Evolutionary conservation across 2,797 vertebrate species (phyloP).

Genomic region (Gorsachius magnificus): DNA sequence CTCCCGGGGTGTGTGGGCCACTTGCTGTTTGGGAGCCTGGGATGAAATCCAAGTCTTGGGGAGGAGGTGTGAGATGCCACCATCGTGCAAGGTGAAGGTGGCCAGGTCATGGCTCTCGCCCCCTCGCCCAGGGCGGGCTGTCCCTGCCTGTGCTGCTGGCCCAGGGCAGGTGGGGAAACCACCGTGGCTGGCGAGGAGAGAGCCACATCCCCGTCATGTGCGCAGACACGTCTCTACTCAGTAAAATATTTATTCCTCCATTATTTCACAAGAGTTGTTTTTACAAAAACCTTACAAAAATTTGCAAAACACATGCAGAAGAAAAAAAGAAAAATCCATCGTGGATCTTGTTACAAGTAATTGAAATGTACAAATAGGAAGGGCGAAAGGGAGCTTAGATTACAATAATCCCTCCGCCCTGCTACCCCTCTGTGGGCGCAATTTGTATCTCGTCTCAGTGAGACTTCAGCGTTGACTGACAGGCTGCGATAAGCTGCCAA

Average conservation of each 20-base stretch:
- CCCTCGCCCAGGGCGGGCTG: background rate
- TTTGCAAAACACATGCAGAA: constrained; percentile 47
- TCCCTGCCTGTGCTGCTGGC: background rate
- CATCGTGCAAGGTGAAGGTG: background rate
- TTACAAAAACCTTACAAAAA: constrained; percentile 66
- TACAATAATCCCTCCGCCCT: background rate
- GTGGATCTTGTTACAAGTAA: constrained; percentile 31
- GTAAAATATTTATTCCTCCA: constrained; percentile 63
- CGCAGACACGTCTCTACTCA: background rate
- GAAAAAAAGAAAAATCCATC: background rate
- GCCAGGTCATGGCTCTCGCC: accelerated
- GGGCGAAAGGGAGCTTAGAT: constrained; percentile 1
- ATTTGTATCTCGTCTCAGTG: constrained; percentile 3
- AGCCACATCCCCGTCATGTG: background rate
- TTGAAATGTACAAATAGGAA: constrained; percentile 44
- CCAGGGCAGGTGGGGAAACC: background rate
- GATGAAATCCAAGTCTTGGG: background rate
- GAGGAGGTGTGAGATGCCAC: background rate
- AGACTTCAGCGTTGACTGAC: background rate
- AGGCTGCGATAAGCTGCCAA: constrained; percentile 23
- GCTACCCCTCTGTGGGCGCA: background rate
- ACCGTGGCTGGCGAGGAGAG: background rate
- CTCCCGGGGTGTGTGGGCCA: accelerated
- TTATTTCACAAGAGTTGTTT: constrained; percentile 59
- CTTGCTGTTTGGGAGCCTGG: background rate